These are phyloP conservation scores for Abrostola tripartita DNA, from an alignment of 2,888 invertebrate species.

Conservation along the genomic window DNA sequence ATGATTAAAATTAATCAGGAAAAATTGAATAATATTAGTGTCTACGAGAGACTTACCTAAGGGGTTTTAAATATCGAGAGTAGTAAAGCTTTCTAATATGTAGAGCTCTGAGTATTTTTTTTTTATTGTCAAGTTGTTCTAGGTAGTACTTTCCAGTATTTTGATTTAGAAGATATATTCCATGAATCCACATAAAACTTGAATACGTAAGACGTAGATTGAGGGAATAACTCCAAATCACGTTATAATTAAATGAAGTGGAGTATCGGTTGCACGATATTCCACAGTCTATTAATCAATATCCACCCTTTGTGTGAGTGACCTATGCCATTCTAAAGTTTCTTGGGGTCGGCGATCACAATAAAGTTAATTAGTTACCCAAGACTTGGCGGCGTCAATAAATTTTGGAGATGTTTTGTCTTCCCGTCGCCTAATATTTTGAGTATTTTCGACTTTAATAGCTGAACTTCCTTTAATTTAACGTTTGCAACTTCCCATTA, in stretches of 20 bases:
- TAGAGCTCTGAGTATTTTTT: no score
- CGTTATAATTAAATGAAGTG: neutral
- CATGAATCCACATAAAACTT: no score
- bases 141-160: no score
- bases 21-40: no score
- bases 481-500: constrained; percentile 25
- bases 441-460: constrained; percentile 27
- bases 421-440: constrained; percentile 21
- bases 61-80: no score
- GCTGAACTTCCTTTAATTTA: constrained; percentile 28
- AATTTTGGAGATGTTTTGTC: constrained; percentile 37
- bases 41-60: no score
- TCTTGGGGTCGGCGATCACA: constrained; percentile 21
- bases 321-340: constrained; percentile 38
- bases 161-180: no score
- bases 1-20: no score
- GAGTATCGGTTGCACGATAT: constrained; percentile 15
- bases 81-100: no score
- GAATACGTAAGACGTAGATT: no score
- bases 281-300: constrained; percentile 40
- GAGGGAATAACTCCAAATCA: no score
- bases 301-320: constrained; percentile 37
- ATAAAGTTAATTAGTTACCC: constrained; percentile 36
- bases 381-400: constrained; percentile 29
- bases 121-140: no score